These are phyloP conservation scores for Palythoa grandiflora DNA, from an alignment of 92 coral and sea anemone genomes.

Conservation along the genomic window DNA sequence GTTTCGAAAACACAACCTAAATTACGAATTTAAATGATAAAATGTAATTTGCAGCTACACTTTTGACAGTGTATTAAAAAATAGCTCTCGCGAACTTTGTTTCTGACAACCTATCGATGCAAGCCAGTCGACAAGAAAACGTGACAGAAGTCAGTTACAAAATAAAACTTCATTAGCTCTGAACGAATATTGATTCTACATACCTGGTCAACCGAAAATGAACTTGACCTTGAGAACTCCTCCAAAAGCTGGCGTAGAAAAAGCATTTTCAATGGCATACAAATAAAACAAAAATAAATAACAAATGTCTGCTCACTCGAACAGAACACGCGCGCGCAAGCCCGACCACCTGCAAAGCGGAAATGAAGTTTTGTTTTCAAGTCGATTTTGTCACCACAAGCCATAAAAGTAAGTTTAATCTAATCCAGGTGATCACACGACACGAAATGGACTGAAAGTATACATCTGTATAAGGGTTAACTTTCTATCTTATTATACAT, in stretches of 20 bases:
- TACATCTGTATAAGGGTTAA: no score
- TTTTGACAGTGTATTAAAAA: background rate
- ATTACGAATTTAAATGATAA: background rate
- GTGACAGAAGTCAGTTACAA: background rate
- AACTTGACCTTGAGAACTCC: slow-evolving; percentile 22
- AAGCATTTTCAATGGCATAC: background rate
- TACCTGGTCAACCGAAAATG: slow-evolving; percentile 47
- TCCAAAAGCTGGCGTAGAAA: slow-evolving; percentile 34
- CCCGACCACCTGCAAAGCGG: slow-evolving; percentile 1
- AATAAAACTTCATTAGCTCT: no score
- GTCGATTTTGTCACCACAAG: background rate
- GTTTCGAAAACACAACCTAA: background rate
- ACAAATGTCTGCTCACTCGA: background rate
- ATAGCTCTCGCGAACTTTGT: background rate
- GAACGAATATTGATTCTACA: background rate
- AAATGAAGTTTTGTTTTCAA: background rate
- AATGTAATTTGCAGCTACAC: background rate
- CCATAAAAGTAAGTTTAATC: background rate
- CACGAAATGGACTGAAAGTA: no score
- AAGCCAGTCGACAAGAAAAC: background rate
- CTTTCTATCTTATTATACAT: no score
- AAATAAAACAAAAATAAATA: background rate
- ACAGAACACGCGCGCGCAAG: background rate
- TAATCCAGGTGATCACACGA: no score
- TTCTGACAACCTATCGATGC: no score